phyloP scores from a whole-genome alignment of 2,113 vertebrate species.

The Phaethornis superciliosus region DNA sequence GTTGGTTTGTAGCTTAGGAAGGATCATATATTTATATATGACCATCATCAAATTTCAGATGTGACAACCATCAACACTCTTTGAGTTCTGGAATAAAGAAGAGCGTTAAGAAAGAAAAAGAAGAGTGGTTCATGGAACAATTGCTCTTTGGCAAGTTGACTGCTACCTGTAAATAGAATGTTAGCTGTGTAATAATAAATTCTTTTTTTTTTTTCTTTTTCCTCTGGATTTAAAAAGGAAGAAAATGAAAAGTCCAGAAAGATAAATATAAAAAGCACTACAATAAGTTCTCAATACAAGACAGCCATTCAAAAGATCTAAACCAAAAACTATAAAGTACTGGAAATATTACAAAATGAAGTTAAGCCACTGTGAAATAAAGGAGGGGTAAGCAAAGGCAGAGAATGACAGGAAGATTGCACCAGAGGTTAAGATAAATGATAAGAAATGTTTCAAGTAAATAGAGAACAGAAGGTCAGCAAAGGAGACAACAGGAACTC shows the following conservation, averaged over 20 bases:
- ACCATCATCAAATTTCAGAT: background rate
- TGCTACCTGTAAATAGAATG: background rate
- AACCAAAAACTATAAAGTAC: constrained; percentile 15
- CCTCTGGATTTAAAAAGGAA: background rate
- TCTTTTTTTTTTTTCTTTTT: background rate
- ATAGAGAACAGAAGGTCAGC: constrained; percentile 61
- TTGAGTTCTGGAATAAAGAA: background rate
- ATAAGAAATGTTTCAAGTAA: constrained; percentile 64
- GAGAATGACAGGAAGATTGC: constrained; percentile 36
- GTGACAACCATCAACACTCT: background rate
- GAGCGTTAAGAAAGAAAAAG: background rate
- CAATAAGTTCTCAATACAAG: background rate
- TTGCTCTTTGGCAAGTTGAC: background rate
- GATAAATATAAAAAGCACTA: background rate
- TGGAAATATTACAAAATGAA: constrained; percentile 36
- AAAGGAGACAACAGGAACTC: background rate
- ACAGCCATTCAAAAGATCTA: constrained; percentile 20
- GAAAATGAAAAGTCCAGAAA: constrained; percentile 6
- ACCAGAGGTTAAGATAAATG: constrained; percentile 56
- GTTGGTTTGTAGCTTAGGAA: background rate
- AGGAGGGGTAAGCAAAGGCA: constrained; percentile 18
- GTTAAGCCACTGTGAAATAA: constrained; percentile 54
- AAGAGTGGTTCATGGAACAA: background rate
- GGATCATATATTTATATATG: background rate
- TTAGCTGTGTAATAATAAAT: background rate